phyloP scores from a whole-genome alignment of 1,140 invertebrate species.

The roundworm (Caenorhabditis elegans) region WBcel235 BX284604.4:11782501-11783000 shows the following conservation, averaged over 20 bases:
- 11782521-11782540: conserved; percentile 43
- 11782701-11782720: conserved; percentile 37
- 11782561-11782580: conserved; percentile 39
- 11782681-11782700: conserved; percentile 26
- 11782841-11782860: conserved; percentile 22
- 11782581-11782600: conserved; percentile 35
- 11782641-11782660: conserved; percentile 36
- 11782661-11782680: background rate
- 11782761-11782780: conserved; percentile 40
- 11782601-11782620: conserved; percentile 32
- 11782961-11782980: conserved; percentile 37
- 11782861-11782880: conserved; percentile 6
- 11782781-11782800: conserved; percentile 38
- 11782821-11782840: background rate
- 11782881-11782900: conserved; percentile 11
- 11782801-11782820: conserved; percentile 37
- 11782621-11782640: conserved; percentile 35
- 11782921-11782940: conserved; percentile 46
- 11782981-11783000: background rate
- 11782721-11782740: conserved; percentile 39
- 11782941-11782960: conserved; percentile 38
- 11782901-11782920: conserved; percentile 45
- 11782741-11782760: conserved; percentile 25
- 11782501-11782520: conserved; percentile 28
- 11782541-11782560: conserved; percentile 36